A percentile compares a stretch with the other conserved stretches of the same genome.
These are phyloP conservation scores for Datnioides undecimradiatus DNA, from an alignment of 2,113 vertebrate species.

Conservation along the genomic window DNA sequence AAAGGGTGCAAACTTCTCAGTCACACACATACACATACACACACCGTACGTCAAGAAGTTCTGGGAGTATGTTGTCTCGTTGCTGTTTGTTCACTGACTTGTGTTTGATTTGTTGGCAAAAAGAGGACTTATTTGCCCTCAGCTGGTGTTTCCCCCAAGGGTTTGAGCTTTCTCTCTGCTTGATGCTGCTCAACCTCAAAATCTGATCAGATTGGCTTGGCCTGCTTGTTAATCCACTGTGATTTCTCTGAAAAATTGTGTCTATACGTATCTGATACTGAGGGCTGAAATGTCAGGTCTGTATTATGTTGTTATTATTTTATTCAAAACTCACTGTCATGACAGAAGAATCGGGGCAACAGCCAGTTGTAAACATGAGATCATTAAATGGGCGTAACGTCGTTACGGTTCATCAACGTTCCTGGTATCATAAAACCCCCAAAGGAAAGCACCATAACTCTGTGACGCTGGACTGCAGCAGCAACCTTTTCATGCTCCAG, in stretches of 20 bases:
- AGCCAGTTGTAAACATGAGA: not conserved
- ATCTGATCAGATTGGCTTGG: not conserved
- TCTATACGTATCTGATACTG: not conserved
- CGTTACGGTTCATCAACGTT: not conserved
- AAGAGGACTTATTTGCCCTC: constrained; percentile 10
- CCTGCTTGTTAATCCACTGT: not conserved
- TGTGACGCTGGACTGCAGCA: constrained; percentile 14
- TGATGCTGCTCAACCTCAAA: not conserved
- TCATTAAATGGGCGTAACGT: not conserved
- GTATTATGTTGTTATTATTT: not conserved
- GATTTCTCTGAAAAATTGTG: not conserved
- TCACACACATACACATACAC: not conserved
- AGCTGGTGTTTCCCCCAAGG: not conserved
- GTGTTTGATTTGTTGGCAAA: constrained; percentile 18
- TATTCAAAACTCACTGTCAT: not conserved
- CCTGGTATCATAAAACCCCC: not conserved
- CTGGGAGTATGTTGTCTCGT: not conserved
- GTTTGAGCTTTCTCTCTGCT: not conserved
- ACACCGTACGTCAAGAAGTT: not conserved
- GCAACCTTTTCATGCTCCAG: constrained; percentile 43
- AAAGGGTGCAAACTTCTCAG: not conserved
- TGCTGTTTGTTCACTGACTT: constrained; percentile 18
- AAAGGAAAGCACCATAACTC: constrained; percentile 7
- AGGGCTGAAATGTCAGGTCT: not conserved
- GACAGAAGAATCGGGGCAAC: not conserved